Evolutionary conservation across 2,113 vertebrate genomes (phyloP), one percentile per base, ranked within the genome.

Genomic region (Lathamus discolor): DNA sequence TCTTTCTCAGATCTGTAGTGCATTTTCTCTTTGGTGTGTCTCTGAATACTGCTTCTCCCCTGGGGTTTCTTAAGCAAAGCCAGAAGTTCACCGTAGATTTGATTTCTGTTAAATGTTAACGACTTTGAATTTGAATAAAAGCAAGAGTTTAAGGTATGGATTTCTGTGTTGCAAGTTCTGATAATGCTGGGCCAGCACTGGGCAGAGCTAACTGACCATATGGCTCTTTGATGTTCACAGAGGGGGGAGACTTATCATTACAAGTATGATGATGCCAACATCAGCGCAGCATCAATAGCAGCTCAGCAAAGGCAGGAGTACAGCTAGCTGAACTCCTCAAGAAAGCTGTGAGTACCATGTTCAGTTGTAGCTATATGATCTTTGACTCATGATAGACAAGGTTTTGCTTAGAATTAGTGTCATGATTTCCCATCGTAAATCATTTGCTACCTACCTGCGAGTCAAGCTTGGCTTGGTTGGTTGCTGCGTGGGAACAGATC

Each of bases 401-500:
- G 44, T 79, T 93, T 95, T 88, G 75, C 62, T 94, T 73, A 37
- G 83, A 86, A 91, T 92, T 62, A 90, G 48, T 75, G 66, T 76
- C 83, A 39, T 90, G 59, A 84, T 96, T 96, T 92, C 55, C 74
- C 44, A 27, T 73, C 2, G 9, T 89, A 84, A 89, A 77, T 91
- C 0, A 66, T 93, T 84, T 93, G 61, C 62, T 68, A 39, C 88
- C 93, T 63, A 74, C 68, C 93, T 94, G 91, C 74, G 83, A 85
- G 86, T 81, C 88, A 94, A 31, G 73, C 83, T 79, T 66, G 88
- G 66, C 74, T 84, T 87, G 41, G 25, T 59, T 93, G 95, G 86
- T 86, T 76, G 51, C 83, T 95, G 63, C 93, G 76, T 74, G 80
- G 63, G 80, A 91, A 66, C 86, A 79, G 89, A 88, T 96, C 93